Evolutionary conservation across 2,113 vertebrate species (phyloP), one percentile per base, ranked within the genome.

Genomic region (Bubo bubo): DNA sequence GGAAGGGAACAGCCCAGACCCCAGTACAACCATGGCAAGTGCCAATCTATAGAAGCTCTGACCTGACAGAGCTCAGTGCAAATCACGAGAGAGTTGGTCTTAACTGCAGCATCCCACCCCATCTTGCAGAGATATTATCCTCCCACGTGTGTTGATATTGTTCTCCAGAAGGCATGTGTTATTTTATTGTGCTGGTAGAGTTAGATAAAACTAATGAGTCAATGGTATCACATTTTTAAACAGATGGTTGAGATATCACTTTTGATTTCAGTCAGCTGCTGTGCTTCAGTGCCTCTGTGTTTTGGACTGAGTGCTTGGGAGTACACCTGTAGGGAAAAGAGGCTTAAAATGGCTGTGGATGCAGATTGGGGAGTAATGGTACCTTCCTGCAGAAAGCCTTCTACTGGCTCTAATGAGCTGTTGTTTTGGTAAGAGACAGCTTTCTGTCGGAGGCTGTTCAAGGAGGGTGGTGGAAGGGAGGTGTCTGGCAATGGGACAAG

Each of bases 191-290:
- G 94, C 72, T 94, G 79, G 71, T 94, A 86, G 63, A 97, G 82
- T 93, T 93, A 88, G 82, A 93, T 97, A 90, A 95, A 90, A 79
- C 81, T 94, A 95, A 96, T 97, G 96, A 97, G 96, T 97, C 97
- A 97, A 73, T 97, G 90, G 95, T 76, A 88, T 88, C 92, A 96
- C 72, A 92, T 96, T 97, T 97, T 94, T 88, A 95, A 96, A 93
- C 95, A 97, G 97, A 97, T 97, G 96, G 97, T 77, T 86, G 92
- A 94, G 95, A 95, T 90, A 32, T 3, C 85, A 83, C 79, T 97
- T 95, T 70, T 91, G 35, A 58, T 94, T 97, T 94, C 41, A 93
- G 94, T 97, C 97, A 97, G 95, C 94, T 95, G 95, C 59, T 90
- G 62, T 50, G 71, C 34, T 94, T 66, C 2, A 11, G 28, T 95